Conservation (phyloP, 2,797 vertebrate genomes). For the Argyrosomus regius region DNA sequence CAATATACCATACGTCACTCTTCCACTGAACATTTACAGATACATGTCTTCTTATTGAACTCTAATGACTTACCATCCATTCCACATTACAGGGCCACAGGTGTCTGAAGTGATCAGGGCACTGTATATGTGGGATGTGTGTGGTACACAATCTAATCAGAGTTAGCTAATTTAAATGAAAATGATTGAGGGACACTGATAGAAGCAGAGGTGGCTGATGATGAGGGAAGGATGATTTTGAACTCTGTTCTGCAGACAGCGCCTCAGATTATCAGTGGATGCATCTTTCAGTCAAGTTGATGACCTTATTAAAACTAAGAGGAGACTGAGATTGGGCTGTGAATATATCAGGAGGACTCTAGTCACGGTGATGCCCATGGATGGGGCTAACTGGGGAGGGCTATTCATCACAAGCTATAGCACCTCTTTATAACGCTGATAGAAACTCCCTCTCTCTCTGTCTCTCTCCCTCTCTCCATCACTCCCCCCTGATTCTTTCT, state of each 20-base stretch:
- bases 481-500: conserved; percentile 51
- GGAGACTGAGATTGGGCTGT: conserved; percentile 80
- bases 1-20: conserved; percentile 49
- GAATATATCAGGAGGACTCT: conserved; percentile 80
- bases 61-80: conserved; percentile 46
- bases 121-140: conserved; percentile 31
- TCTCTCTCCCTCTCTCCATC: conserved; percentile 25
- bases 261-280: conserved; percentile 77
- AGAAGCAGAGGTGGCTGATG: conserved; percentile 59
- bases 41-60: conserved; percentile 41
- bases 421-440: conserved; percentile 78
- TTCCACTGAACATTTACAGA: conserved; percentile 39
- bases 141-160: conserved; percentile 56
- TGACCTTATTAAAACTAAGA: conserved; percentile 86
- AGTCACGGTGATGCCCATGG: conserved; percentile 76
- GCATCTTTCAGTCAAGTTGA: conserved; percentile 84
- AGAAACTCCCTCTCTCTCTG: conserved; percentile 52
- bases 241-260: conserved; percentile 64
- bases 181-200: conserved; percentile 71
- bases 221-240: conserved; percentile 60
- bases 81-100: conserved; percentile 32
- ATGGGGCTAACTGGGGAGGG: conserved; percentile 69
- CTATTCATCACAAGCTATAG: conserved; percentile 77
- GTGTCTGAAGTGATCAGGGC: conserved; percentile 27
- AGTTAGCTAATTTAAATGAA: conserved; percentile 67